A percentile compares a stretch with the other conserved stretches of the same genome.
Evolutionary conservation across 1,140 invertebrate species (phyloP).

Genomic region (Polyergus mexicanus): DNA sequence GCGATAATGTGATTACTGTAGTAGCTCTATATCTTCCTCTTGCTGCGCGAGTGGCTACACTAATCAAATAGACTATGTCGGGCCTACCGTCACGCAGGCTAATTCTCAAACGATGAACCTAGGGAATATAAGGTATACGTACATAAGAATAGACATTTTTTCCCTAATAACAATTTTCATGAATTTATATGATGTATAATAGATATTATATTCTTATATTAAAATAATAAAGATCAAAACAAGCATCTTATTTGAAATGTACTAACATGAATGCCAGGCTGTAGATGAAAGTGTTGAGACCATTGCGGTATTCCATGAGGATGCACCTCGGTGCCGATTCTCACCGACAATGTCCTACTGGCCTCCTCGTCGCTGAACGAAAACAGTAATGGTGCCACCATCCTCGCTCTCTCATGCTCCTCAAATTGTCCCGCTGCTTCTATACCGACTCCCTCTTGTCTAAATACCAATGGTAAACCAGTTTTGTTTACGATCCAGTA

Average conservation of each 20-base stretch:
- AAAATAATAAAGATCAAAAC: constrained; percentile 17
- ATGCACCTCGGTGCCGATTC: constrained; percentile 92
- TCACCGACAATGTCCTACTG: constrained; percentile 87
- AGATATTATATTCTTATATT: too few species aligned
- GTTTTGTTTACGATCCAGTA: constrained; percentile 99
- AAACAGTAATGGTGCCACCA: constrained; percentile 97
- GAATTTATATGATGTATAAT: constrained; percentile 1
- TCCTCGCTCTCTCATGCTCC: constrained; percentile 97
- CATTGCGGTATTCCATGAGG: constrained; percentile 90
- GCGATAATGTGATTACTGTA: constrained; percentile 96
- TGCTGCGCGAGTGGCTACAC: constrained; percentile 95
- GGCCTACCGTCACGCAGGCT: constrained; percentile 88
- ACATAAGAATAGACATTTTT: neutral
- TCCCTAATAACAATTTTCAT: neutral
- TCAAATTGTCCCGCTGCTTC: constrained; percentile 97
- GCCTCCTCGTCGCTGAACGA: constrained; percentile 96
- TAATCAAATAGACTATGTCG: constrained; percentile 92
- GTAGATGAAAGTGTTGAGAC: constrained; percentile 94
- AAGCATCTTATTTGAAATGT: constrained; percentile 17
- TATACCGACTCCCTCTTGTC: constrained; percentile 93
- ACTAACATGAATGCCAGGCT: constrained; percentile 91
- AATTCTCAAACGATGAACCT: constrained; percentile 90
- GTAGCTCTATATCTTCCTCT: constrained; percentile 95
- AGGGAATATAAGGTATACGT: neutral
- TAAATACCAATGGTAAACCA: constrained; percentile 97